Conservation (phyloP, 2,888 invertebrate species). For the Gastracanthus pulcherrimus region DNA sequence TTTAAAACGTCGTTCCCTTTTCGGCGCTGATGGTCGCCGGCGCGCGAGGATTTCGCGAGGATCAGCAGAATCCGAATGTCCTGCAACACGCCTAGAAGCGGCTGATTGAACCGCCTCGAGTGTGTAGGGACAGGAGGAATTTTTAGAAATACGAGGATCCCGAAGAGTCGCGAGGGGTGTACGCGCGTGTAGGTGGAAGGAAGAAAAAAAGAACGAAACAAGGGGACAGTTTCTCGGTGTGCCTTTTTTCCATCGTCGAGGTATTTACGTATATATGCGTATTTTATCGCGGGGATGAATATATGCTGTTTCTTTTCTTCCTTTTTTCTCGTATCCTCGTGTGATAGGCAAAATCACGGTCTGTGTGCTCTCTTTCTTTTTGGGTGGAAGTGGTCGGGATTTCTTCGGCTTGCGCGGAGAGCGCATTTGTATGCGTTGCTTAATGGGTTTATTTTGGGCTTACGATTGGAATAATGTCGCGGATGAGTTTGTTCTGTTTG, state of each 20-base stretch:
- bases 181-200: too few relatives aligned
- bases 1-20: conserved; percentile 73
- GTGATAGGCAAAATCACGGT: conserved; percentile 8
- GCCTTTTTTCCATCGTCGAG: conserved; percentile 35
- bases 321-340: conserved; percentile 1
- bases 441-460: conserved; percentile 2
- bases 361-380: neutral
- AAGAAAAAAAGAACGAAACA: conserved; percentile 8
- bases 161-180: too few relatives aligned
- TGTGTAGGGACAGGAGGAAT: conserved; percentile 28
- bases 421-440: neutral
- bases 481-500: too few relatives aligned
- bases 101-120: conserved; percentile 42
- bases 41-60: conserved; percentile 72
- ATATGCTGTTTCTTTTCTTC: neutral
- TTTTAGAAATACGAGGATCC: conserved; percentile 46
- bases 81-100: conserved; percentile 34
- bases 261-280: conserved; percentile 49
- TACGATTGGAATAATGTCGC: neutral
- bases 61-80: conserved; percentile 73
- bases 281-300: conserved; percentile 42
- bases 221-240: conserved; percentile 24
- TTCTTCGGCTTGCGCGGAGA: neutral
- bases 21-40: conserved; percentile 58
- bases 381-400: neutral